Evolutionary conservation across 2,113 vertebrate species (phyloP), one percentile per base, ranked within the genome.

Genomic region (Sarotherodon lohbergeri): DNA sequence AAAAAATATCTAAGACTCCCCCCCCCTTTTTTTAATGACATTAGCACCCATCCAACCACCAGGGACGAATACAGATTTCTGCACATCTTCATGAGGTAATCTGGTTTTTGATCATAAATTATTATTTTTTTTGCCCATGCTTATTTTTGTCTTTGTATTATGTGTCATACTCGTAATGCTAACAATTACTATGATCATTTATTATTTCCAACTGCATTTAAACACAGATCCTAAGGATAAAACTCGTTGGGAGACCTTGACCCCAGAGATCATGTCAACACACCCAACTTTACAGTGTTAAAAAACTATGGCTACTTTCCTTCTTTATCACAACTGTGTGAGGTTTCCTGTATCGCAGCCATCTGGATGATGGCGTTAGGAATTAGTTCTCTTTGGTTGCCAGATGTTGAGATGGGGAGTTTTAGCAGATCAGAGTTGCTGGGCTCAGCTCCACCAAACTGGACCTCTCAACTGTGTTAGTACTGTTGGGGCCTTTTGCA

Each of bases 41-140:
- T 41, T 0, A 41, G 39, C n/a, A 24, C 0, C 19, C 36, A 24
- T 24, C 32, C 2, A 19, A 19, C 9, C 27, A 17, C 7, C 29
- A 63, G 32, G 32, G 9, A n/a, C 61, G 12, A 11, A 34, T 2
- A 0, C 59, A 1, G 1, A n/a, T 36, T 63, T 36, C 59, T 36
- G 32, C 59, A 63, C 29, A 12, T 63, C 29, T 63, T 36, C 59
- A 11, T 34, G 9, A 63, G 59, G 17, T 36, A 36, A 63, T 63
- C 57, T 3, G 63, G 34, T 9, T 41, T 41, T 68, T 68, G 19
- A 68, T 22, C 63, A 68, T 9, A 24, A 68, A 41, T 68, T 22
- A 7, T 36, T 3, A 1, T 6, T 11, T 7, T 63, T 39, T 39
- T n/a, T 41, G 19, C 19, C 34, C n/a, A 13, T 68, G 63, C 6